Base-by-base conservation (phyloP, 1,140 invertebrate genomes). In the Chionoecetes opilio region DNA sequence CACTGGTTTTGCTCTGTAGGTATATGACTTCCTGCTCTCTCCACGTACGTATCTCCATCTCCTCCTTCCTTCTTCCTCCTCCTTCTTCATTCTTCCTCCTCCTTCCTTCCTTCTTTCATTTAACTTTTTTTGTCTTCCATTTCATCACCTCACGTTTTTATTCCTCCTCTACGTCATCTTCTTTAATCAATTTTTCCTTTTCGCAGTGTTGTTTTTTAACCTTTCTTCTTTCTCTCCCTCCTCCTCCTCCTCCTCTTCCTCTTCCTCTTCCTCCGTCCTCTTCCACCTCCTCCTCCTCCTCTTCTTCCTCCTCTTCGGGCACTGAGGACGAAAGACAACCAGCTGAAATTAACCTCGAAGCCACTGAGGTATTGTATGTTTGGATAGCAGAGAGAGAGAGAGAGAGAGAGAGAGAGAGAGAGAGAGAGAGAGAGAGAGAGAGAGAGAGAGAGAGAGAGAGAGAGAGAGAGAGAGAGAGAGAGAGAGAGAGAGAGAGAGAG, bases 331-430 rank as follows among this genome's bases (percentile, higher is more conserved):
- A n/a, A 75, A 75, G 63, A 75, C n/a, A 75, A n/a, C 63, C n/a
- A n/a, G 53, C 21, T 75, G 63, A 75, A 75, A n/a, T 75, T 75
- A 75, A 75, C 63, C 63, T 21, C 63, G n/a, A n/a, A 75, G n/a
- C 11, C 63, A 0, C 5, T 6, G 63, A 75, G 1, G 6, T 11
- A 26, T 75, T 75, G n/a, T 75, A n/a, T n/a, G n/a, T 75, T 75
- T 75, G 63, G 53, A 75, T 5, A 26, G 6, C 3, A 75, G 63
- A 2, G 21, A 26, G 0, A 75, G 63, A 3, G n/a, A 8, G 8
- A 75, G 63, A n/a, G n/a, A 75, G 63, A 75, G 63, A n/a, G n/a
- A n/a, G 63, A n/a, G 63, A n/a, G n/a, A 75, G 63, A 75, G 63
- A n/a, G n/a, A n/a, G 63, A 75, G 63, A n/a, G n/a, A n/a, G 63